Base-by-base conservation (phyloP, 37 sponge, comb jelly and placozoan species). In the Haliclona indistincta region DNA sequence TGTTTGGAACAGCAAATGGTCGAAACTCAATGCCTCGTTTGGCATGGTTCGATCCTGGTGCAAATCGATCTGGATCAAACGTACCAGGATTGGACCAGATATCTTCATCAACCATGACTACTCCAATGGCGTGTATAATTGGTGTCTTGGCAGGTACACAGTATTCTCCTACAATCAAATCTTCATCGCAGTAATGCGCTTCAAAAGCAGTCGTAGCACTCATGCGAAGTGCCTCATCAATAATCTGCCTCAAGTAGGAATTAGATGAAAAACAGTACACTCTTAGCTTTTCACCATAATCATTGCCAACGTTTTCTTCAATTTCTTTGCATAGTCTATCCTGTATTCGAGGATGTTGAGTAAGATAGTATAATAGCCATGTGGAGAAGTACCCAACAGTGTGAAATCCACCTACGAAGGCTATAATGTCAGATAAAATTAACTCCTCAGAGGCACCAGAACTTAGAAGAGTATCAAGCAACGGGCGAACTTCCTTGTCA, bases 31-130 rank as follows among this genome's bases (percentile, higher is more conserved):
- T 13, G 5, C 77, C 77, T 63, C 77, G 62, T 41, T 76, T 76
- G 28, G 77, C 64, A 42, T 63, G 71, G 2, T 58, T 26, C 7
- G 70, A 56, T 34, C 70, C 70, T 41, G 70, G 70, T 2, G 61
- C 45, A 79, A 79, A 79, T 56, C 80, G 54, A 29, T 79, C 80
- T 28, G 80, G 70, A 38, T 79, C 40, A 64, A 79, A 79, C 34
- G 1, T 55, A 0, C 56, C 47, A 19, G 80, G 70, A 40, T 70
- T 61, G 19, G 68, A 55, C 80, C 80, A 79, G 10, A 79, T 26
- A 56, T 55, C 35, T 38, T 56, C 37, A 58, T 56, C 42, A 20
- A 58, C 40, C 80, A 79, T 38, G 10, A 70, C 47, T 38, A 79
- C 80, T 22, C 80, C 70, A 43, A 79, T 25, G n/a, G 80, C 70